These are phyloP conservation scores for Taenioides sp. DNA, from an alignment of 2,797 vertebrate genomes.

Conservation along the genomic window DNA sequence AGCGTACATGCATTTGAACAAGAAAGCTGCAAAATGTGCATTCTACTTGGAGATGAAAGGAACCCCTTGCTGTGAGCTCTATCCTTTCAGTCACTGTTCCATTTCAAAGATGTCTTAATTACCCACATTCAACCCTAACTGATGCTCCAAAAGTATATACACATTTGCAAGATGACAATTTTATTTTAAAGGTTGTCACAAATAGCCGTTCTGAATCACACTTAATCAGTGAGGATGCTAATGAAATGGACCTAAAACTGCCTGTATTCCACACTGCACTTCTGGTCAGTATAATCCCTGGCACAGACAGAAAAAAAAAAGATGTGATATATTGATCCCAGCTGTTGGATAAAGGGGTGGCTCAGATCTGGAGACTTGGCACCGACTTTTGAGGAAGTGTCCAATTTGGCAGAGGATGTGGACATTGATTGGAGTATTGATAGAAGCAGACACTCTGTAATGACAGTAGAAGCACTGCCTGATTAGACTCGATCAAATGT, in stretches of 20 bases:
- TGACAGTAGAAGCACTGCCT: slow-evolving; percentile 42
- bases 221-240: background rate
- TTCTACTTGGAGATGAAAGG: too few species aligned
- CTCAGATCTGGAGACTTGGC: slow-evolving; percentile 2
- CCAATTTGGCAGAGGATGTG: slow-evolving; percentile 30
- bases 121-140: background rate
- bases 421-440: slow-evolving; percentile 53
- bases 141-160: too few species aligned
- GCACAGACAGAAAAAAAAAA: background rate
- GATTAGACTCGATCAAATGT: slow-evolving; percentile 55
- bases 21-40: background rate
- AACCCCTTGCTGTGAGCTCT: too few species aligned
- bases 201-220: too few species aligned
- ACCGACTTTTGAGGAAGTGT: slow-evolving; percentile 23
- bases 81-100: background rate
- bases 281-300: slow-evolving; percentile 8
- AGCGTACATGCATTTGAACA: background rate
- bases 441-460: slow-evolving; percentile 43
- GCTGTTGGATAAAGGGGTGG: background rate
- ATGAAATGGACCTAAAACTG: slow-evolving; percentile 25
- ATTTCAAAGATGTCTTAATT: background rate
- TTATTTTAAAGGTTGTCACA: too few species aligned
- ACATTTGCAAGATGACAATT: too few species aligned
- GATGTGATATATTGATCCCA: background rate
- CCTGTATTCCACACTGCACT: slow-evolving; percentile 13